These are phyloP conservation scores for Manacus vitellinus DNA, from an alignment of 2,113 vertebrate genomes.

Conservation along the genomic window DNA sequence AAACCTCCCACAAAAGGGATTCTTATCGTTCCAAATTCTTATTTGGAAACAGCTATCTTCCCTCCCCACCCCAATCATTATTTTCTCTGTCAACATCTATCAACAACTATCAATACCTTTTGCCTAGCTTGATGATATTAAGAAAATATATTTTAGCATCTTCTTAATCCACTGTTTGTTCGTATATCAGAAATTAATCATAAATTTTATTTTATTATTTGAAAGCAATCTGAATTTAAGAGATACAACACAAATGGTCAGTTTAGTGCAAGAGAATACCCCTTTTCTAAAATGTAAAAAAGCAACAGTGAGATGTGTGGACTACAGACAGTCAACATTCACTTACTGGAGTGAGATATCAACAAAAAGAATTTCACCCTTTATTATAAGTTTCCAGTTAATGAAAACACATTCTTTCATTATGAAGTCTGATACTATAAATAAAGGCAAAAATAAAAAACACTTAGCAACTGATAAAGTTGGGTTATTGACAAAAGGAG, in stretches of 20 bases:
- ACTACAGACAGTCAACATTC: neutral
- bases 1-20: neutral
- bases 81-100: neutral
- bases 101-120: neutral
- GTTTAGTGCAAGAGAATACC: neutral
- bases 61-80: fast-evolving
- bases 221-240: neutral
- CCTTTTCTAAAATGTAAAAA: neutral
- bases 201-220: neutral
- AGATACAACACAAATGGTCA: neutral
- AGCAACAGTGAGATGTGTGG: neutral
- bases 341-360: neutral
- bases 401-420: neutral
- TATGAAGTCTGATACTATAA: neutral
- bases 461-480: neutral
- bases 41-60: neutral
- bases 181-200: neutral
- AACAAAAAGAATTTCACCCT: neutral
- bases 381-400: neutral
- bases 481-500: neutral
- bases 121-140: neutral
- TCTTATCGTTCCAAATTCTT: no score
- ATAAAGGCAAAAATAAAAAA: neutral
- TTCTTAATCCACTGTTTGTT: neutral
- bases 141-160: neutral